Base-by-base conservation (phyloP, 2,113 vertebrate genomes). In the Cricetomys ansorgei region DNA sequence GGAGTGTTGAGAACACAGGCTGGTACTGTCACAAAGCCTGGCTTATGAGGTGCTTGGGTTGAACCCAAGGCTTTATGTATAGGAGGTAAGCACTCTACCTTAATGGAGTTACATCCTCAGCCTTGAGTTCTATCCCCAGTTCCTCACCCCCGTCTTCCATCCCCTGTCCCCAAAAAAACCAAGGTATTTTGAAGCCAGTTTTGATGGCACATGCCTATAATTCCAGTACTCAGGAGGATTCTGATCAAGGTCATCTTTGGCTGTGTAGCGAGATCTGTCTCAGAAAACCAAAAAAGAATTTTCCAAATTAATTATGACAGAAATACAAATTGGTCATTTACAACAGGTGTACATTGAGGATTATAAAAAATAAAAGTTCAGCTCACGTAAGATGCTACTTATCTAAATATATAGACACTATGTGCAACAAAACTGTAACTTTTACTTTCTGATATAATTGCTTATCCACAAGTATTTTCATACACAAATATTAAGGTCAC, bases 301-400 rank as follows among this genome's bases (percentile, higher is more conserved):
- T 79, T 91, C 40, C 31, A 75, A 55, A 85, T 97, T 97, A 72
- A 96, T 73, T 88, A 59, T 72, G 79, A 67, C 55, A 93, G 45
- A 57, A 62, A 93, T 43, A 88, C 29, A 91, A 93, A 87, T 40
- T 70, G 37, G 43, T 69, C 37, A 70, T 88, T 73, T 86, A 16
- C 79, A 83, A 93, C 25, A 83, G 25, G 62, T 40, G 15, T 86
- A 10, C 43, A 57, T 23, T 92, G 21, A 77, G 57, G 27, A 84
- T 59, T 69, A 73, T 88, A 43, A 62, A 88, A 93, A 23, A 93
- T 73, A 65, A 88, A 50, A 4, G 73, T 34, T 96, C 75, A 88
- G 40, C 10, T 92, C 88, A 55, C n/a, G 12, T 84, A 81, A 69
- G n/a, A 77, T 80, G 76, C 34, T 92, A 65, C 72, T 83, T 95